Conservation (phyloP, 2,113 vertebrate species). For the Odobenus rosmarus region DNA sequence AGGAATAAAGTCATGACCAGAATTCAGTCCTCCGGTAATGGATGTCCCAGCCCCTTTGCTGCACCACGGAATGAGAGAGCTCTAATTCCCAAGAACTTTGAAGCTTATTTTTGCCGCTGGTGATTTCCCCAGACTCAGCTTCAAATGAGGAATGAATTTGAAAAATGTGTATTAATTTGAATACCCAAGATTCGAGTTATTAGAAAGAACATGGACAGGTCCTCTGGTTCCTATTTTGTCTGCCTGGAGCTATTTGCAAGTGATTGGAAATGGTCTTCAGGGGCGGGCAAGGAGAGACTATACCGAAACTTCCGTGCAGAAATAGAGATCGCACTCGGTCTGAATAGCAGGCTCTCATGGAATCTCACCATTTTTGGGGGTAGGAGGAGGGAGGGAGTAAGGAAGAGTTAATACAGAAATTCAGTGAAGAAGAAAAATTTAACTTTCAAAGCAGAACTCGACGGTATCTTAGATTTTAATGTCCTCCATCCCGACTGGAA, state of each 20-base stretch:
- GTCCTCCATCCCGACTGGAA: background rate
- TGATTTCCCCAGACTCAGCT: background rate
- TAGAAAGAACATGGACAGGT: background rate
- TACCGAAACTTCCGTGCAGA: rapidly evolving
- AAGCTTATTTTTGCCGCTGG: background rate
- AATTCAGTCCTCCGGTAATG: background rate
- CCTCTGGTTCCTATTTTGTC: background rate
- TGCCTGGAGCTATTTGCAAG: background rate
- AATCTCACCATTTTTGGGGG: background rate
- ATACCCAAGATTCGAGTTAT: background rate
- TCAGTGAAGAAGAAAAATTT: background rate
- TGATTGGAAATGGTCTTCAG: background rate
- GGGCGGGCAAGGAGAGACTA: rapidly evolving
- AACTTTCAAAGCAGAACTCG: background rate
- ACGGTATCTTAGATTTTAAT: background rate
- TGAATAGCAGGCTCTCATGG: background rate
- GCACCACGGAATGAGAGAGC: background rate
- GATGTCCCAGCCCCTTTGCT: background rate
- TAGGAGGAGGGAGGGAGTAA: background rate
- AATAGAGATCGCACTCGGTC: rapidly evolving
- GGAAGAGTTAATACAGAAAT: background rate
- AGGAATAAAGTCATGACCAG: background rate
- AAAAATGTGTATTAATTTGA: background rate
- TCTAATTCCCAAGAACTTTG: background rate
- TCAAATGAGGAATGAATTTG: background rate